Conservation (phyloP, 2,888 invertebrate genomes). For the Cataglyphis albicans region DNA sequence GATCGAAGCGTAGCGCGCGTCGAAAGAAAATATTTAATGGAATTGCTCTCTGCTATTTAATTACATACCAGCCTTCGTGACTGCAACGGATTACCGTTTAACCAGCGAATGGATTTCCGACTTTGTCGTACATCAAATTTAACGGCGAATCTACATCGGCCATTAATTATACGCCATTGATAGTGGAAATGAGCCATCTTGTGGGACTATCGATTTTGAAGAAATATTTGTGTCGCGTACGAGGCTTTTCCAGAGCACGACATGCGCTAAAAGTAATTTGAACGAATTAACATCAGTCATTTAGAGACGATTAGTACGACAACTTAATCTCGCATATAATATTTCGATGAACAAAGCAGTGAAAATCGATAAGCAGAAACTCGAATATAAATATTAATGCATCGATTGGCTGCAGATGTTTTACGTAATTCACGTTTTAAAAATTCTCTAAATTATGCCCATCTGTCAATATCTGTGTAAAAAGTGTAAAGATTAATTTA, state of each 20-base stretch:
- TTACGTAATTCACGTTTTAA: not conserved
- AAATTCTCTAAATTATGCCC: not conserved
- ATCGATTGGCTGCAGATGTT: not conserved
- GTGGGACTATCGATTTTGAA: not conserved
- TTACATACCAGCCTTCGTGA: not conserved
- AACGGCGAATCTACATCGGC: not conserved
- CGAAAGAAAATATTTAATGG: conserved; percentile 16
- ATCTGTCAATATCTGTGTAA: not conserved
- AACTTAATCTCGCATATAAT: not conserved
- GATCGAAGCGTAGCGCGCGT: not conserved
- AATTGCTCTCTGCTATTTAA: conserved; percentile 17
- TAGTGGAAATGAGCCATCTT: not conserved
- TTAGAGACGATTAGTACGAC: not conserved
- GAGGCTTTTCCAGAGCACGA: not conserved
- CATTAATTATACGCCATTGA: not conserved
- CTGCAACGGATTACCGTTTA: conserved; percentile 11
- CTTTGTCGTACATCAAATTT: not conserved
- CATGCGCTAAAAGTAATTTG: not conserved
- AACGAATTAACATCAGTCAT: not conserved
- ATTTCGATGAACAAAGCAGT: not conserved
- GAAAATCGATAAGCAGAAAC: not conserved
- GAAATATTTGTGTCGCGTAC: not conserved
- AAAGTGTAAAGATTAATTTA: not conserved
- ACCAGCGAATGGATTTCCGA: conserved; percentile 10
- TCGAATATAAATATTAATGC: not conserved